These are phyloP conservation scores for Eupeodes luniger DNA, from an alignment of 2,888 invertebrate genomes.

Conservation along the genomic window DNA sequence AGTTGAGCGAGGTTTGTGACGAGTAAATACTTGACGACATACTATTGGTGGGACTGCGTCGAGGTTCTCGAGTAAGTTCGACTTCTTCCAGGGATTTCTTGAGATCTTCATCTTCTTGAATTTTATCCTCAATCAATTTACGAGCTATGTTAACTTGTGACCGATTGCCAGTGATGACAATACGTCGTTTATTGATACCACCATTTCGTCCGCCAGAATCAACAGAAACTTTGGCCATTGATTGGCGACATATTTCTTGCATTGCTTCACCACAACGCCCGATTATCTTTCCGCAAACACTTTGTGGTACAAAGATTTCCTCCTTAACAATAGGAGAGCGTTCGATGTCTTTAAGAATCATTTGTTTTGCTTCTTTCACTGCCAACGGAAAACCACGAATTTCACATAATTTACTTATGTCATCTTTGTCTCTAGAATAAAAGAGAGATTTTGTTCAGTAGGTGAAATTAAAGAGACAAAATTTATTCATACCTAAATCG, in stretches of 20 bases:
- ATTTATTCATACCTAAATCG: slow-evolving; percentile 82
- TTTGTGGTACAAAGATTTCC: slow-evolving; percentile 88
- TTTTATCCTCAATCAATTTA: slow-evolving; percentile 89
- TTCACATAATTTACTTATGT: slow-evolving; percentile 87
- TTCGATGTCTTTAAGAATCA: slow-evolving; percentile 88
- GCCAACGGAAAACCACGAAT: slow-evolving; percentile 89
- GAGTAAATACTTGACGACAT: slow-evolving; percentile 83
- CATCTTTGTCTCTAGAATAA: slow-evolving; percentile 85
- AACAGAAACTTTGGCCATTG: slow-evolving; percentile 90
- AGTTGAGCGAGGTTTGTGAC: slow-evolving; percentile 82
- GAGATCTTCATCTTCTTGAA: slow-evolving; percentile 86
- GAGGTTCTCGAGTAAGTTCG: slow-evolving; percentile 85
- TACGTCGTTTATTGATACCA: slow-evolving; percentile 80
- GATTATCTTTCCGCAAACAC: slow-evolving; percentile 89
- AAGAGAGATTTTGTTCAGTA: neutral
- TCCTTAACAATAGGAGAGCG: slow-evolving; percentile 89
- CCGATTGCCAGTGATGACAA: slow-evolving; percentile 87
- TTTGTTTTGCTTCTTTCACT: slow-evolving; percentile 89
- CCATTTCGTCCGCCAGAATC: slow-evolving; percentile 83
- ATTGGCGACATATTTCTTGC: slow-evolving; percentile 88
- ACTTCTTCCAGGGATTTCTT: slow-evolving; percentile 84
- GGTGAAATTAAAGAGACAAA: neutral
- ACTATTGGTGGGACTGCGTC: slow-evolving; percentile 83
- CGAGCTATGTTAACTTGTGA: slow-evolving; percentile 91
- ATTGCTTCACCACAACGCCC: slow-evolving; percentile 90